Conservation (phyloP, 2,113 vertebrate species). For the Oplegnathus fasciatus region DNA sequence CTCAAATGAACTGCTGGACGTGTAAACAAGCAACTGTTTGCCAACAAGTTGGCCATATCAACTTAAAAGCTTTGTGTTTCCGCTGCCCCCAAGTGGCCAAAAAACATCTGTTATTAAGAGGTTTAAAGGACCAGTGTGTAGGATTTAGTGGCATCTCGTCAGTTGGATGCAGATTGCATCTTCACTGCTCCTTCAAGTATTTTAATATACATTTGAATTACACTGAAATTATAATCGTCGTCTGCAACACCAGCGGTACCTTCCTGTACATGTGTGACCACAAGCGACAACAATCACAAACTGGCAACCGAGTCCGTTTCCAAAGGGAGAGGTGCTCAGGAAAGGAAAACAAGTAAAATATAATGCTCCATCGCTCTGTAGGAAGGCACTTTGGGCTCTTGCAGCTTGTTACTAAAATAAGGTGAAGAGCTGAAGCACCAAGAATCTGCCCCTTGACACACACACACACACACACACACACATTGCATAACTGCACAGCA, state of each 20-base stretch:
- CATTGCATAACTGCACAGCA: constrained; percentile 51
- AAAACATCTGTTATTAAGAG: too few species aligned
- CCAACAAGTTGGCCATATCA: too few species aligned
- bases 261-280: not conserved
- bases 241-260: not conserved
- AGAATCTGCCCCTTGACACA: constrained; percentile 37
- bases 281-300: not conserved
- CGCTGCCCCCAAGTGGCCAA: not conserved
- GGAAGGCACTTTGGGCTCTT: not conserved
- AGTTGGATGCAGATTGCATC: too few species aligned
- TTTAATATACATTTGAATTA: not conserved
- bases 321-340: not conserved
- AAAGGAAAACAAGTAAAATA: not conserved
- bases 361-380: not conserved
- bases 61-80: not conserved
- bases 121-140: too few species aligned
- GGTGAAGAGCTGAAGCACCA: constrained; percentile 16
- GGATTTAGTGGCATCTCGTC: too few species aligned
- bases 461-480: constrained; percentile 18
- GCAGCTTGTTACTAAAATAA: constrained; percentile 18
- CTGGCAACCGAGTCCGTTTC: not conserved
- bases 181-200: too few species aligned
- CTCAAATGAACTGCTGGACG: too few species aligned
- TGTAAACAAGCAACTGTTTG: too few species aligned
- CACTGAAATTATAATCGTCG: not conserved